Conservation (phyloP, 2,888 invertebrate genomes). For the Eupithecia inturbata region DNA sequence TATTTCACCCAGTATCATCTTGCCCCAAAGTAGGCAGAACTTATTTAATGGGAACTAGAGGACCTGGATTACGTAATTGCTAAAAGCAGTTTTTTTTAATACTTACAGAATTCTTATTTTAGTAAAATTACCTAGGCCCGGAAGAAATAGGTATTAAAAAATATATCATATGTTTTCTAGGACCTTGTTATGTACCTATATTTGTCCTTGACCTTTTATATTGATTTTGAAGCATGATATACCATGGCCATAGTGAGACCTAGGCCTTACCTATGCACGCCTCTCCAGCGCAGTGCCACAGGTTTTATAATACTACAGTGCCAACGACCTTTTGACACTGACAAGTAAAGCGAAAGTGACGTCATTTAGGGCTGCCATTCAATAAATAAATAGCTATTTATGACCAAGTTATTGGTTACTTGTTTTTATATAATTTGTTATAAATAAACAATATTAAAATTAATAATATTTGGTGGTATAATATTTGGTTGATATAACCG, state of each 20-base stretch:
- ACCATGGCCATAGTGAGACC: not conserved
- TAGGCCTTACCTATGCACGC: not conserved
- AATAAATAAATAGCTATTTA: not conserved
- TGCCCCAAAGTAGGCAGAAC: not conserved
- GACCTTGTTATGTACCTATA: not conserved
- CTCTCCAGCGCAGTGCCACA: conserved; percentile 37
- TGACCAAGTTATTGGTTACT: not conserved
- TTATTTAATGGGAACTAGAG: not conserved
- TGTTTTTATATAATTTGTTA: not conserved
- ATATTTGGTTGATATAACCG: not conserved
- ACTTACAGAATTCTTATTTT: no score
- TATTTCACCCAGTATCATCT: not conserved
- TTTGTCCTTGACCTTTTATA: not conserved
- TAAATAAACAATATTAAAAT: no score
- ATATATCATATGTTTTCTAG: not conserved
- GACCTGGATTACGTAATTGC: no score
- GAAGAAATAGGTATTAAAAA: not conserved
- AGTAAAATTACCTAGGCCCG: not conserved
- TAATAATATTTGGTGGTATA: no score
- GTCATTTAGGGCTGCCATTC: conserved; percentile 37
- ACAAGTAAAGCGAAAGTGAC: conserved; percentile 39
- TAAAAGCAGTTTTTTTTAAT: no score
- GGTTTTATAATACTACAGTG: no score
- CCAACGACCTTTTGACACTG: conserved; percentile 46
- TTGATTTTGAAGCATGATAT: not conserved